These are phyloP conservation scores for Rambutsinella grinnellia DNA, from an alignment of 2,888 invertebrate genomes.

Conservation along the genomic window DNA sequence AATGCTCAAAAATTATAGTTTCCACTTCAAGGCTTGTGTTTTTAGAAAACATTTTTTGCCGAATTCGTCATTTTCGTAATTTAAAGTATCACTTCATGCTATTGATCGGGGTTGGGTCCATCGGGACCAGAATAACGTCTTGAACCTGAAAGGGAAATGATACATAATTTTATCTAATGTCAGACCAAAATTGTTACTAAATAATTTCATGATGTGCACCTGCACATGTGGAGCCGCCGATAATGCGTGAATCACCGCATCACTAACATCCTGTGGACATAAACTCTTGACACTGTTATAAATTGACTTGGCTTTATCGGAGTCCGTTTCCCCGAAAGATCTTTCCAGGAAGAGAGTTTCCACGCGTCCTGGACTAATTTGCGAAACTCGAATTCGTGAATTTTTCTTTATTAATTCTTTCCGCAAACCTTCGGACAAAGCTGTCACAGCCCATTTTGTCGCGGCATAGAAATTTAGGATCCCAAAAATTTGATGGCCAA, in stretches of 20 bases:
- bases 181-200: too few species aligned
- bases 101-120: too few species aligned
- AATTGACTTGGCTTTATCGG: slow-evolving; percentile 67
- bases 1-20: too few species aligned
- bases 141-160: too few species aligned
- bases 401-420: slow-evolving; percentile 71
- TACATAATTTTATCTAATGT: too few species aligned
- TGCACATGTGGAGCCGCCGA: slow-evolving; percentile 76
- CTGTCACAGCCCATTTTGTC: slow-evolving; percentile 74
- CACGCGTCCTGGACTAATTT: slow-evolving; percentile 65
- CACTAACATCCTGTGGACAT: slow-evolving; percentile 75
- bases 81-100: too few species aligned
- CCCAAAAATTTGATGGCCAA: slow-evolving; percentile 68
- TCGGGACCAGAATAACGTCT: too few species aligned
- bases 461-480: slow-evolving; percentile 71
- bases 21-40: too few species aligned
- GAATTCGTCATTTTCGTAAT: too few species aligned
- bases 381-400: slow-evolving; percentile 68
- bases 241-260: slow-evolving; percentile 75
- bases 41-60: too few species aligned
- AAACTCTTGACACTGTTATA: slow-evolving; percentile 70
- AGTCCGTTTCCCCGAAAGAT: slow-evolving; percentile 63
- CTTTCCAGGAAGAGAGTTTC: slow-evolving; percentile 60
- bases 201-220: too few species aligned
- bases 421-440: slow-evolving; percentile 72